These are phyloP conservation scores for Chloroceryle inda DNA, from an alignment of 2,797 vertebrate species.

Conservation along the genomic window DNA sequence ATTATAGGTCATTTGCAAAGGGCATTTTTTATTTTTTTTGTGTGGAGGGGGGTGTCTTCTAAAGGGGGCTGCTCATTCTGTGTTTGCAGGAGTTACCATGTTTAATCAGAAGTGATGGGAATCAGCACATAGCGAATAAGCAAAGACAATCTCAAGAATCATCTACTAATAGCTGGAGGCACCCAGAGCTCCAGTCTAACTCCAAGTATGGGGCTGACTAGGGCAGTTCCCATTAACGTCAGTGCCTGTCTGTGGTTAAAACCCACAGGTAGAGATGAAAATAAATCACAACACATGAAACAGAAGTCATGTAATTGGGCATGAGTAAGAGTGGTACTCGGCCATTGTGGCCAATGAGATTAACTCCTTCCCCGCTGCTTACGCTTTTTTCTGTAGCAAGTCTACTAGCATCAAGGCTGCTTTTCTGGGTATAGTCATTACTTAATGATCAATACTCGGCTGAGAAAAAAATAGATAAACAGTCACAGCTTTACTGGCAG, in stretches of 20 bases:
- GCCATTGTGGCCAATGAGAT: background rate
- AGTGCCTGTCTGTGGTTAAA: background rate
- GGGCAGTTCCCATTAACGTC: background rate
- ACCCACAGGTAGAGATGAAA: background rate
- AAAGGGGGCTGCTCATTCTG: background rate
- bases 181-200: background rate
- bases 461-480: background rate
- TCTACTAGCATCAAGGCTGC: background rate
- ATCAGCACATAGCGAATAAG: background rate
- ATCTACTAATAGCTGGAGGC: background rate
- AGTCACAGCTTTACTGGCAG: background rate
- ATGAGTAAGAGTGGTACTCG: background rate
- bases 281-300: background rate
- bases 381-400: background rate
- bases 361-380: background rate
- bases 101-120: background rate
- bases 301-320: background rate
- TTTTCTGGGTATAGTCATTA: background rate
- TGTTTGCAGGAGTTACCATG: background rate
- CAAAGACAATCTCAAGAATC: background rate
- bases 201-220: background rate
- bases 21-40: background rate
- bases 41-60: background rate
- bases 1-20: slow-evolving; percentile 25
- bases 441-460: background rate